Evolutionary conservation across 2,797 vertebrate species (phyloP).

Genomic region (Microctenopoma stevenorrisi): DNA sequence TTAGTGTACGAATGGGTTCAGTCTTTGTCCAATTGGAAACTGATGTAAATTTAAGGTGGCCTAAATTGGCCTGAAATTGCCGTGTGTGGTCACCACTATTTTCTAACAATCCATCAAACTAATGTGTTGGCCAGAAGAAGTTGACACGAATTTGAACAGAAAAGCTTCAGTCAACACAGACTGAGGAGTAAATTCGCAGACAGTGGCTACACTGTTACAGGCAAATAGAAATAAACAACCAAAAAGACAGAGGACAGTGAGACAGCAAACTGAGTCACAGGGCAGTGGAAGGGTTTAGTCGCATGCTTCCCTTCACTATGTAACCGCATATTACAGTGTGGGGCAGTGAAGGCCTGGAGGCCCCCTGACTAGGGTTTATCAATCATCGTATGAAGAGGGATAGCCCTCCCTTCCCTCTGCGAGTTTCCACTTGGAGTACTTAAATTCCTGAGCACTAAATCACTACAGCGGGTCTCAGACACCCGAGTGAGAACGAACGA

Average conservation of each 20-base stretch:
- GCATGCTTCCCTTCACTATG: constrained; percentile 49
- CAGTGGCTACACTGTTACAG: constrained; percentile 66
- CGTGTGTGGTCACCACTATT: constrained; percentile 63
- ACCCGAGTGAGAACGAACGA: constrained; percentile 41
- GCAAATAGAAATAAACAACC: constrained; percentile 24
- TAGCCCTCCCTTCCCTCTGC: constrained; percentile 55
- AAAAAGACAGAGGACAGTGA: constrained; percentile 36
- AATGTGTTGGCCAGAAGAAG: constrained; percentile 54
- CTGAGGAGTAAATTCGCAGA: constrained; percentile 47
- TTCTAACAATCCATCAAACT: constrained; percentile 76
- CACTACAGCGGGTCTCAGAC: constrained; percentile 56
- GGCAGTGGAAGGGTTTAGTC: constrained; percentile 72
- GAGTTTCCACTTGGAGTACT: constrained; percentile 70
- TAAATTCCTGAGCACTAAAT: constrained; percentile 68
- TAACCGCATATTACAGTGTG: constrained; percentile 63
- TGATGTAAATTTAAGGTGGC: constrained; percentile 72
- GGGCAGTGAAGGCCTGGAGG: constrained; percentile 40
- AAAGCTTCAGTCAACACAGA: constrained; percentile 51
- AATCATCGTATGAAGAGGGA: constrained; percentile 62
- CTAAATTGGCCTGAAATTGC: constrained; percentile 70
- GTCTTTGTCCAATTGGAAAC: constrained; percentile 38
- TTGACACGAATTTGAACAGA: constrained; percentile 33
- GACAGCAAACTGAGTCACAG: constrained; percentile 39
- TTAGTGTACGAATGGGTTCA: constrained; percentile 29
- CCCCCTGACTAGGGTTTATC: constrained; percentile 70